phyloP scores from a whole-genome alignment of 2,113 vertebrate species.

The Epinephelus cyanopodus region DNA sequence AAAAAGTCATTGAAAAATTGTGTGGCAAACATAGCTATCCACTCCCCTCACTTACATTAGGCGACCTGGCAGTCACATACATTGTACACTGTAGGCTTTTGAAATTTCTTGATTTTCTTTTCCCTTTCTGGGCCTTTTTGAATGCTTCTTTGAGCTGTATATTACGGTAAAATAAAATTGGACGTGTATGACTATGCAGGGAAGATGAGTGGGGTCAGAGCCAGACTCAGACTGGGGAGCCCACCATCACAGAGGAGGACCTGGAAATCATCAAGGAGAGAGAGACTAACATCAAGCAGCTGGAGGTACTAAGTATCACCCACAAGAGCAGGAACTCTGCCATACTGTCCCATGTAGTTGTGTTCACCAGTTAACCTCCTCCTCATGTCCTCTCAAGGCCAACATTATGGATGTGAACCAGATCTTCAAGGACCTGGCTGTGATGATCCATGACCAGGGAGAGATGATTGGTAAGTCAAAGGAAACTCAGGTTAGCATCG shows the following conservation, averaged over 20 bases:
- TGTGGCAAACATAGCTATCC: no score
- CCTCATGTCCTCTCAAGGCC: conserved; percentile 83
- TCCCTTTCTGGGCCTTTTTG: neutral
- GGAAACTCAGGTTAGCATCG: no score
- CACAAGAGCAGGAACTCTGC: neutral
- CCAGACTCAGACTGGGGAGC: conserved; percentile 87
- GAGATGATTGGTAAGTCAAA: conserved; percentile 91
- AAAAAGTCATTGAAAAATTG: no score
- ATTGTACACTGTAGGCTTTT: no score
- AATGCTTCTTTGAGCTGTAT: neutral
- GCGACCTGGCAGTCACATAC: no score
- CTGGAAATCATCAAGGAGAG: conserved; percentile 93
- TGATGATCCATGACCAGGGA: conserved; percentile 97
- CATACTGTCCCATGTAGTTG: neutral
- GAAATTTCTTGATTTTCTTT: neutral
- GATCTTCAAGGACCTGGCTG: conserved; percentile 96
- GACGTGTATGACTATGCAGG: conserved; percentile 68
- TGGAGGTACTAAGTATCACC: conserved; percentile 85
- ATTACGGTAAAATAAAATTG: neutral
- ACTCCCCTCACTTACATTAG: no score
- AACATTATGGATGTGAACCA: conserved; percentile 96
- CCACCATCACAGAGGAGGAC: conserved; percentile 91
- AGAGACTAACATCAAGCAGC: conserved; percentile 91
- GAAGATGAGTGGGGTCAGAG: conserved; percentile 92
- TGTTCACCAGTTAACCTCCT: neutral